A percentile compares a stretch with the other conserved stretches of the same genome.
phyloP scores from a whole-genome alignment of 2,797 vertebrate species.

The Cheirogaleus major region DNA sequence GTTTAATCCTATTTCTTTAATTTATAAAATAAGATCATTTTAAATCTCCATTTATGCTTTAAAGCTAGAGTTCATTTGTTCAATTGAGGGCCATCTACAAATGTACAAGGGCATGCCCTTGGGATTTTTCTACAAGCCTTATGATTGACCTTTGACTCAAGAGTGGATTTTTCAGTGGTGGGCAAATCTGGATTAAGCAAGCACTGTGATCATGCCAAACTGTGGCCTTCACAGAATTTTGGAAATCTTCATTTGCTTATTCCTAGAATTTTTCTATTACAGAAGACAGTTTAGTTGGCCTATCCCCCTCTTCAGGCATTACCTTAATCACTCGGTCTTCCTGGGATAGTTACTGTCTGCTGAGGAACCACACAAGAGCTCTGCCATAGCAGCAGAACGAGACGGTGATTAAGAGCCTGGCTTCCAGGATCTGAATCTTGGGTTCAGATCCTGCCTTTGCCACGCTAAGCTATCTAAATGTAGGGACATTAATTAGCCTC shows the following conservation, averaged over 20 bases:
- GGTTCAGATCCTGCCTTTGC: background rate
- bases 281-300: background rate
- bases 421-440: background rate
- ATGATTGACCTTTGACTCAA: background rate
- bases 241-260: background rate
- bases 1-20: background rate
- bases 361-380: background rate
- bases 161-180: background rate
- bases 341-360: background rate
- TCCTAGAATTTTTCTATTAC: background rate
- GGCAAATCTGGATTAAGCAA: background rate
- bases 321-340: background rate
- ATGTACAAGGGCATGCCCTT: background rate
- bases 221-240: background rate
- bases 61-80: background rate
- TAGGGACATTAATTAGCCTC: background rate
- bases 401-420: background rate
- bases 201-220: background rate
- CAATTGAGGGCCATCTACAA: background rate
- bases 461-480: background rate
- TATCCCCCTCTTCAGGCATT: background rate
- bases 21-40: constrained; percentile 12
- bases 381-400: background rate
- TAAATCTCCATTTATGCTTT: background rate
- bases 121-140: background rate